Base-by-base conservation (phyloP, 2,797 vertebrate species). In the Lates japonicus region DNA sequence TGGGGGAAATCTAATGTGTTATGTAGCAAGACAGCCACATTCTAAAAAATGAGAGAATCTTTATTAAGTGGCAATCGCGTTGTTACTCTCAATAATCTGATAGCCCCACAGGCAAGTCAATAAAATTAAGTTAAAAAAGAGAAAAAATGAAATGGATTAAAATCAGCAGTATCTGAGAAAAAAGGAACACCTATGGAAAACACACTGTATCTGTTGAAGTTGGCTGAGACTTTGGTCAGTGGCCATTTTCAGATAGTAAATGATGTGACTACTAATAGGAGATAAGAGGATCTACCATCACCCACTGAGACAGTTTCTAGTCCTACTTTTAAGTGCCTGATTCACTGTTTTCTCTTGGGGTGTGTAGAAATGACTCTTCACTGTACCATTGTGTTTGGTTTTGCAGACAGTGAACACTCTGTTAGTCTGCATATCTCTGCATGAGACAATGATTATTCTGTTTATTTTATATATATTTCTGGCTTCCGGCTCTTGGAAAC, bases 341-440 rank as follows among this genome's bases (percentile, higher is more conserved):
- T 76, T 73, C 76, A 79, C 25, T 0, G 31, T 78, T 81, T n/a
- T 74, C 67, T 61, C 60, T n/a, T n/a, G n/a, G 60, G 37, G 57
- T 41, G 67, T 46, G 61, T 42, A 61, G 67, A 39, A 14, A 39
- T 59, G 78, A 74, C 77, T 80, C 80, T 83, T 76, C 25, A 3
- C 57, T 75, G 44, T 48, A 16, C 49, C 64, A 19, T 55, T 44
- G 55, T 49, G 75, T 83, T 41, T 61, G 39, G 17, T 59, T 72
- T 51, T 51, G 46, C 60, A 82, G 73, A 70, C 74, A 55, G 33
- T 33, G 19, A 37, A 19, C 7, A 5, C 37, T 20, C 10, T n/a
- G n/a, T n/a, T n/a, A n/a, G 37, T 61, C 9, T 57, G 3, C 51
- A 39, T 11, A 0, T 66, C 3, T 54, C 49, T 25, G 66, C 37